Evolutionary conservation across 2,888 invertebrate species (phyloP), one percentile per base, ranked within the genome.

Genomic region (Polydrusus pterygomalis): DNA sequence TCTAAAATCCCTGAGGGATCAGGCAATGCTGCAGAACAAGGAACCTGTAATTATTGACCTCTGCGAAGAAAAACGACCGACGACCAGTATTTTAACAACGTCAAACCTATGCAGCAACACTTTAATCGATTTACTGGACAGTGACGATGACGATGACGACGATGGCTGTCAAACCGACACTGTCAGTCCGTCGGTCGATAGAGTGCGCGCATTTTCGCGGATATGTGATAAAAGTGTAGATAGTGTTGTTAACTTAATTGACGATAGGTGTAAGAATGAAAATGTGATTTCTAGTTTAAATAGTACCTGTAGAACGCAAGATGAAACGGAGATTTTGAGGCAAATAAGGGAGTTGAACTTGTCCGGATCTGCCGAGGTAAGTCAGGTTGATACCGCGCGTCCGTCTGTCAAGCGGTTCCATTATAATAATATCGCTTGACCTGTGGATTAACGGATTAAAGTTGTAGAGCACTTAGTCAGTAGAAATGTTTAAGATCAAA

Each of bases 281-380:
- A 68, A 68, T 54, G 68, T 54, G 68, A 68, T 68, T 20, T 20
- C 40, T 40, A 51, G 40, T 20, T 30, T 51, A 51, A 40, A 9
- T 47, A 51, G 65, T 60, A 11, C 17, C 38, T 17, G 10, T 6
- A 17, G 38, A 15, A 38, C 58, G 17, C 58, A 60, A 38, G 38
- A 60, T 38, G 58, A 60, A 15, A 2, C 17, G 1, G 58, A 60
- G 3, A 60, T 60, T 60, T 10, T 60, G 38, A 11, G 38, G 17
- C 58, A 60, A 11, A 60, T 60, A 34, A 56, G 56, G 11, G 17
- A 60, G 38, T 60, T 60, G 17, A 60, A 60, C 6, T 38, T 60
- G 58, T 18, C 58, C 0, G 58, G 58, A 7, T 60, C 58, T 5
- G 15, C 58, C 11, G 38, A 60, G 58, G 58, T 60, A 11, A 60